A percentile compares a stretch with the other conserved stretches of the same genome.
These are phyloP conservation scores for Aphidius colemani DNA, from an alignment of 2,888 invertebrate genomes.

Conservation along the genomic window DNA sequence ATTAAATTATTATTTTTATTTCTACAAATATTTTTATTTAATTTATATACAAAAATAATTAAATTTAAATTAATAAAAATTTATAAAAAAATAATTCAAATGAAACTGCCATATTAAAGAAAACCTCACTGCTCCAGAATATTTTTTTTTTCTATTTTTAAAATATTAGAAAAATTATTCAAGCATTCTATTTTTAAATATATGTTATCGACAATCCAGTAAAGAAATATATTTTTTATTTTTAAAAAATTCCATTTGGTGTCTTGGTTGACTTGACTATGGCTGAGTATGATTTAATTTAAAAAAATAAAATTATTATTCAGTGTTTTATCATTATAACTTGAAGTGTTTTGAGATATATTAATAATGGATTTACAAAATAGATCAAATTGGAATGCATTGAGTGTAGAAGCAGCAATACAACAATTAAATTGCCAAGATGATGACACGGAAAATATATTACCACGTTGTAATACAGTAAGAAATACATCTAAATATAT, in stretches of 20 bases:
- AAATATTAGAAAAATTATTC: background rate
- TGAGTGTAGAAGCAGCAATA: conserved; percentile 56
- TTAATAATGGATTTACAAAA: conserved; percentile 52
- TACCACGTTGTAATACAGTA: conserved; percentile 51
- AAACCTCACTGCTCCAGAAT: no score
- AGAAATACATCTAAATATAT: conserved; percentile 26
- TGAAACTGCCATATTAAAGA: no score
- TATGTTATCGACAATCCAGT: conserved; percentile 25
- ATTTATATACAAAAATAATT: no score
- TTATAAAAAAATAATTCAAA: no score
- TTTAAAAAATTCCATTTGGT: conserved; percentile 31
- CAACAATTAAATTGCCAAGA: conserved; percentile 51
- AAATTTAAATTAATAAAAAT: no score
- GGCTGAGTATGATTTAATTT: conserved; percentile 37
- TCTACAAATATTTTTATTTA: no score
- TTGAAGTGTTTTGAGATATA: background rate
- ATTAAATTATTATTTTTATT: no score
- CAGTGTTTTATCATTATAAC: background rate
- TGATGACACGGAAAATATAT: conserved; percentile 40
- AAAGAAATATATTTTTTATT: conserved; percentile 30
- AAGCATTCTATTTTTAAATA: conserved; percentile 43
- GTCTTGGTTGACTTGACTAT: conserved; percentile 38
- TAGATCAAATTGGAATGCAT: conserved; percentile 60
- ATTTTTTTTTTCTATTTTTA: no score
- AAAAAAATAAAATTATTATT: background rate